A percentile compares a stretch with the other conserved stretches of the same genome.
These are phyloP conservation scores for Tenodera sinensis DNA, from an alignment of 2,888 invertebrate genomes.

Conservation along the genomic window DNA sequence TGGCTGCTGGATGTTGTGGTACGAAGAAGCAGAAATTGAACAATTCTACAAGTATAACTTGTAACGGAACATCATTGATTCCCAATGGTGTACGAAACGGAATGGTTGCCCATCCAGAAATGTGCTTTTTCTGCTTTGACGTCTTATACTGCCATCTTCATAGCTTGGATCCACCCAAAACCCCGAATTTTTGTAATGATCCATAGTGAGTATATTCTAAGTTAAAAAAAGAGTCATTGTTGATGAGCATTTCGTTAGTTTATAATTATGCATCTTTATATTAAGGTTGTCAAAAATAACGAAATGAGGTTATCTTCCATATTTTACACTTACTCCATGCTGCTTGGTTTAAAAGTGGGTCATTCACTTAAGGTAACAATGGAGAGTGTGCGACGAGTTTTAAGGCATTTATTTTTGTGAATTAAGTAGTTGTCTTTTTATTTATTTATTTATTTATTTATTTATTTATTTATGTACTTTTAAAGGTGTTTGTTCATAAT, in stretches of 20 bases:
- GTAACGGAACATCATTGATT: slow-evolving; percentile 54
- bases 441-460: slow-evolving; percentile 37
- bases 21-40: slow-evolving; percentile 89
- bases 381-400: not conserved
- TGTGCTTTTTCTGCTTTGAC: slow-evolving; percentile 99
- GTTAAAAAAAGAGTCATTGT: not conserved
- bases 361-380: not conserved
- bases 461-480: slow-evolving; percentile 29
- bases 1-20: slow-evolving; percentile 90
- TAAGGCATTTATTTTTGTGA: not conserved
- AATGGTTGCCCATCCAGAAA: slow-evolving; percentile 82
- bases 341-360: not conserved
- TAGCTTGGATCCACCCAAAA: slow-evolving; percentile 86
- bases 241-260: not conserved
- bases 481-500: not conserved
- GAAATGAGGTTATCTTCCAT: not conserved
- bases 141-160: slow-evolving; percentile 93
- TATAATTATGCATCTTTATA: too few relatives aligned
- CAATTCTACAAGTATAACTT: slow-evolving; percentile 56
- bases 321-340: not conserved
- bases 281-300: too few relatives aligned
- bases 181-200: slow-evolving; percentile 90
- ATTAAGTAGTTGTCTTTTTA: not conserved
- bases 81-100: slow-evolving; percentile 51
- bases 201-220: slow-evolving; percentile 73